Evolutionary conservation across 2,113 vertebrate species (phyloP), one percentile per base, ranked within the genome.

Genomic region (Siniperca chuatsi): DNA sequence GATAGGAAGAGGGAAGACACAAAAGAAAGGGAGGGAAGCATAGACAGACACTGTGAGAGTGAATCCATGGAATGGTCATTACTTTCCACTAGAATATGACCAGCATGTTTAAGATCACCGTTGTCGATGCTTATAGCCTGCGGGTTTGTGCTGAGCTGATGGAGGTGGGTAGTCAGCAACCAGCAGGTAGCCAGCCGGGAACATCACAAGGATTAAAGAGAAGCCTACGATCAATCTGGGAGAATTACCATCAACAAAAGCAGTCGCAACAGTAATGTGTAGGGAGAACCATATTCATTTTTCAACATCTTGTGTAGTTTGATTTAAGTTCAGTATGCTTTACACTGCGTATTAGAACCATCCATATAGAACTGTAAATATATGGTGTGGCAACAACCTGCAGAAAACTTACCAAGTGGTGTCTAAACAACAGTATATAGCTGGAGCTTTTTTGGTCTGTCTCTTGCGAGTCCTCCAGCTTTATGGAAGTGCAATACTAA

Each of bases 121-220:
- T 75, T 70, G 58, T 70, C 46, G n/a, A 29, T 73, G 75, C 58
- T 50, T 20, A 50, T 48, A 72, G 76, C 72, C 44, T n/a, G 40
- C 16, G 35, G 80, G 62, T 46, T 75, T 52, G 65, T 66, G 74
- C 46, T 78, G 75, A 82, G 75, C 55, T 60, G 78, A 81, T 76
- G 75, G 68, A 79, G 48, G 68, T 44, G 69, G 11, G 54, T 73
- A 78, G 50, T 78, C 48, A 66, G 75, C 9, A 58, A 60, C 46
- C 70, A 75, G 62, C 78, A 76, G 68, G 25, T 61, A 81, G 76
- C 52, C 72, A 48, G 54, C 7, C 18, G 29, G 42, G 33, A 78
- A 81, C 61, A 83, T 80, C 58, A 68, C 48, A 86, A 15, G 7
- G 64, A 71, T 60, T 25, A 65, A 73, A 74, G 21, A 62, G 18